Evolutionary conservation across 1,140 invertebrate genomes (phyloP).

Genomic region (Lucilia cuprina): DNA sequence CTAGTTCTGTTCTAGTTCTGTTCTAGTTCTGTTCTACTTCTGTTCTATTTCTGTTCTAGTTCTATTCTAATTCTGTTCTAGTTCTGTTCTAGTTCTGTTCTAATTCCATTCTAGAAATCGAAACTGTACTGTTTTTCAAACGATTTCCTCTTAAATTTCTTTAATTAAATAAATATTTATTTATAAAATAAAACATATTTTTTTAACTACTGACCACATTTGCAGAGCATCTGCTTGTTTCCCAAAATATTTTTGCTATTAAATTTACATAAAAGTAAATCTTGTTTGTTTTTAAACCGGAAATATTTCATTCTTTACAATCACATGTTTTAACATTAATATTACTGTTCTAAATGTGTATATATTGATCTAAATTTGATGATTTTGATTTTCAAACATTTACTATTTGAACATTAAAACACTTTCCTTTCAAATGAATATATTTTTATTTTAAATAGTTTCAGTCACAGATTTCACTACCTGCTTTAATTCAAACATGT

Average conservation of each 20-base stretch:
- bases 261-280: neutral
- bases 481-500: neutral
- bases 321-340: neutral
- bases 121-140: too few relatives aligned
- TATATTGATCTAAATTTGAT: neutral
- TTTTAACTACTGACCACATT: neutral
- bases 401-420: neutral
- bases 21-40: too few relatives aligned
- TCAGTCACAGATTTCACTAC: neutral
- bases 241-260: neutral
- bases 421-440: neutral
- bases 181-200: neutral
- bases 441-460: neutral
- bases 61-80: too few relatives aligned
- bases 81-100: too few relatives aligned
- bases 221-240: neutral
- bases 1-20: too few relatives aligned
- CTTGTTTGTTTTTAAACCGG: neutral
- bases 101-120: too few relatives aligned
- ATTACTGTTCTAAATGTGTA: neutral
- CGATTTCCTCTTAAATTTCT: neutral
- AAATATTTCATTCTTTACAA: neutral
- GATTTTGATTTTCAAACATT: neutral
- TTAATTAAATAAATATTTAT: neutral
- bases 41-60: too few relatives aligned